Evolutionary conservation across 64 coral and sea anemone genomes (phyloP).

Genomic region (Montipora capricornis): DNA sequence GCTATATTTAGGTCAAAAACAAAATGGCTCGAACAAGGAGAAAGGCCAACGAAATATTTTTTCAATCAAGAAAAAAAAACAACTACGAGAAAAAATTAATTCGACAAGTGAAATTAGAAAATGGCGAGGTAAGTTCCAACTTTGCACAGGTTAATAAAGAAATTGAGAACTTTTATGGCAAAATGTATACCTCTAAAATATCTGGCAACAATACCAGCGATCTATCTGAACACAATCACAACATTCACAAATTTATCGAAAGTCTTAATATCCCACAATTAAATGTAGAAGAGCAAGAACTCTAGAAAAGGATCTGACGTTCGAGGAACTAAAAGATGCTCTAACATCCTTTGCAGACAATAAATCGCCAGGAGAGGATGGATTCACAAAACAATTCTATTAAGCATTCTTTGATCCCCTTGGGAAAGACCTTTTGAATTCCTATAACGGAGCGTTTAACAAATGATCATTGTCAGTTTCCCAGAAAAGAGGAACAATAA

Average conservation of each 20-base stretch:
- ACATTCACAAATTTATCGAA: too few relatives aligned
- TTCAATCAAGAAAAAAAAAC: not conserved
- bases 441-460: constrained; percentile 5
- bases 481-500: constrained; percentile 48
- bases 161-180: constrained; percentile 29
- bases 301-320: not conserved
- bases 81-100: not conserved
- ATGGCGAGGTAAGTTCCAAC: not conserved
- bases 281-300: not conserved
- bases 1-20: not conserved
- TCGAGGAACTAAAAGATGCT: not conserved
- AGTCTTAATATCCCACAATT: not conserved
- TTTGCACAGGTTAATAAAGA: not conserved
- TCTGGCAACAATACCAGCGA: too few relatives aligned
- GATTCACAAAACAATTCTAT: not conserved
- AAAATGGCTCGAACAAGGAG: not conserved
- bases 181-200: not conserved
- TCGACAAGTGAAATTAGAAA: not conserved
- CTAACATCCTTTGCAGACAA: not conserved
- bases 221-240: too few relatives aligned
- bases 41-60: constrained; percentile 10
- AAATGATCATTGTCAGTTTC: constrained; percentile 20
- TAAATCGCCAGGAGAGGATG: constrained; percentile 17
- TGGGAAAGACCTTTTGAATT: not conserved
- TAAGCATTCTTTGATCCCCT: not conserved